Evolutionary conservation across 2,113 vertebrate genomes (phyloP).

Genomic region (Tragelaphus buxtoni): DNA sequence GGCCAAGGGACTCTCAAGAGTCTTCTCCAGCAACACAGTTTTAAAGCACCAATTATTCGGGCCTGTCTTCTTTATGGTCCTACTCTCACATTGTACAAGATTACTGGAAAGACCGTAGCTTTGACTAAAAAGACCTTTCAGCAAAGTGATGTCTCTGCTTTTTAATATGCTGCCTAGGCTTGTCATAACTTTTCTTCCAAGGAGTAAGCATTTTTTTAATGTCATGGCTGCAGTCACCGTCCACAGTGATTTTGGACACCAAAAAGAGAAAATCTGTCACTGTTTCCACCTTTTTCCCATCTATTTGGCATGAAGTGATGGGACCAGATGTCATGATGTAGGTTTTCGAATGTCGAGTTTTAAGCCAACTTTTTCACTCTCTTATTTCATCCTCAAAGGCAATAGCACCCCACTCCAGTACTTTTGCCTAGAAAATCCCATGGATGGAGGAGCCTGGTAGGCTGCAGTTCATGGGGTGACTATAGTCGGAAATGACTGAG

Average conservation of each 20-base stretch:
- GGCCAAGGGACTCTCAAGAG: background rate
- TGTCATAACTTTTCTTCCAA: background rate
- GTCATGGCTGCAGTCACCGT: background rate
- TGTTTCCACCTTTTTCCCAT: background rate
- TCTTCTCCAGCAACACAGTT: background rate
- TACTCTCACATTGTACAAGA: background rate
- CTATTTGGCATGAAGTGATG: background rate
- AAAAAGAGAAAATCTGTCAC: background rate
- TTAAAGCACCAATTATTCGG: background rate
- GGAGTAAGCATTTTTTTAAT: background rate
- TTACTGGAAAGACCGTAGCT: background rate
- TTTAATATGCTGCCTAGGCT: background rate
- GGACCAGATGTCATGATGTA: background rate
- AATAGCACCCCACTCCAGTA: no score
- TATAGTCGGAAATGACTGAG: no score
- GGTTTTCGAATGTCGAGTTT: background rate
- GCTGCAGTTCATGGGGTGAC: no score
- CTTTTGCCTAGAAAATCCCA: no score
- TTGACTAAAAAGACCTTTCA: background rate
- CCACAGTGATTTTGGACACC: background rate
- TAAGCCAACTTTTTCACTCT: background rate
- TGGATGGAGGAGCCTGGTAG: no score
- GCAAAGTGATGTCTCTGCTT: background rate
- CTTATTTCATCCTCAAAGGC: background rate
- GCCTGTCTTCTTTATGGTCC: background rate